These are phyloP conservation scores for Brachyalestes nurse DNA, from an alignment of 2,797 vertebrate genomes.

Conservation along the genomic window DNA sequence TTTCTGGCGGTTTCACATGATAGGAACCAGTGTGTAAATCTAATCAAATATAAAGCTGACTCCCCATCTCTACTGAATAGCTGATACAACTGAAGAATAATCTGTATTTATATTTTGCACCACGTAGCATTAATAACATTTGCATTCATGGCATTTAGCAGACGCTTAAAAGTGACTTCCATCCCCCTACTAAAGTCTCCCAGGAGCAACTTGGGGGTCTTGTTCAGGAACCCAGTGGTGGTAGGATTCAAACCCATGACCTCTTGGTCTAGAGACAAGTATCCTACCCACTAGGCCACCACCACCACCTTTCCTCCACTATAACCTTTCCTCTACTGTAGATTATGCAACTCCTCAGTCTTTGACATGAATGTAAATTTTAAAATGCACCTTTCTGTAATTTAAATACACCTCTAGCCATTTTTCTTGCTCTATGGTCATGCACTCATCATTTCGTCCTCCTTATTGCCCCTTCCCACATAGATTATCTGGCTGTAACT, in stretches of 20 bases:
- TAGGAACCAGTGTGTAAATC: conserved; percentile 42
- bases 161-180: too few species aligned
- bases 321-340: conserved; percentile 41
- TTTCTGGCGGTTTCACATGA: conserved; percentile 41
- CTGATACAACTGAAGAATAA: conserved; percentile 29
- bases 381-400: conserved; percentile 5
- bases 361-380: background rate
- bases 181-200: too few species aligned
- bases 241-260: too few species aligned
- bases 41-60: conserved; percentile 27
- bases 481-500: conserved; percentile 57
- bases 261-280: too few species aligned
- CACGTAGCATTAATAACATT: conserved; percentile 26
- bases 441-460: conserved; percentile 61
- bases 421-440: conserved; percentile 5
- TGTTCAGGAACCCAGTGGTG: too few species aligned
- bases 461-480: conserved; percentile 54
- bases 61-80: conserved; percentile 13
- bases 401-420: conserved; percentile 18
- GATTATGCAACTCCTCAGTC: conserved; percentile 11
- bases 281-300: too few species aligned
- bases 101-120: conserved; percentile 27
- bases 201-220: too few species aligned
- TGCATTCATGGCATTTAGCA: too few species aligned
- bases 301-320: too few species aligned